Evolutionary conservation across 2,113 vertebrate genomes (phyloP).

Genomic region (Bubo bubo): DNA sequence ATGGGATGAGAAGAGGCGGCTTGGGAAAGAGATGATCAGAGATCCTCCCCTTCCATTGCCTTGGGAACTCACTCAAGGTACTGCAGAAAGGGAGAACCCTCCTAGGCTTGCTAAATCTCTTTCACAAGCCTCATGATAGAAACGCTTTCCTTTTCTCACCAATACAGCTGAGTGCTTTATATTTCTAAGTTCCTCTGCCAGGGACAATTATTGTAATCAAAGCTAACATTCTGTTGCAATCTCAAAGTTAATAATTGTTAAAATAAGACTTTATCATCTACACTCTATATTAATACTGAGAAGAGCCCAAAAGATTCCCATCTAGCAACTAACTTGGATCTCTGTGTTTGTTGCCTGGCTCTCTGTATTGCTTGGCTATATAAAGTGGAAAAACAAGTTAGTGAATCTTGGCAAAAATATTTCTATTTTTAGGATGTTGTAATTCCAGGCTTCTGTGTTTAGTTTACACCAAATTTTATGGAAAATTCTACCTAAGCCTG

Average conservation of each 20-base stretch:
- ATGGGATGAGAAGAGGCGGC: not conserved
- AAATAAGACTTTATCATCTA: not conserved
- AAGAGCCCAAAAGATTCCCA: not conserved
- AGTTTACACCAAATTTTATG: not conserved
- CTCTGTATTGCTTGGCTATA: not conserved
- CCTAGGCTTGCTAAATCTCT: not conserved
- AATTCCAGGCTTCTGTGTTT: not conserved
- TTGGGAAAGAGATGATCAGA: not conserved
- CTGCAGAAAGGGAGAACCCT: not conserved
- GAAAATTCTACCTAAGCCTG: not conserved
- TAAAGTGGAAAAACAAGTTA: not conserved
- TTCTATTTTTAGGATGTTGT: not conserved
- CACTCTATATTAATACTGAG: not conserved
- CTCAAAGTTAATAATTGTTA: not conserved
- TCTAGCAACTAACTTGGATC: not conserved
- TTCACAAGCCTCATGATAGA: not conserved
- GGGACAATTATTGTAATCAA: not conserved
- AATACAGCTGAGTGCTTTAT: not conserved
- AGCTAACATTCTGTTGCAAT: not conserved
- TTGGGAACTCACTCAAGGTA: not conserved
- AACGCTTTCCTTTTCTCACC: not conserved
- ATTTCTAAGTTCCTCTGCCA: not conserved
- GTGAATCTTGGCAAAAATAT: not conserved
- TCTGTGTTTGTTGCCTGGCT: not conserved
- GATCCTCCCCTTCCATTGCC: not conserved